Evolutionary conservation across 2,797 vertebrate genomes (phyloP), one percentile per base, ranked within the genome.

Genomic region (Lemur catta): DNA sequence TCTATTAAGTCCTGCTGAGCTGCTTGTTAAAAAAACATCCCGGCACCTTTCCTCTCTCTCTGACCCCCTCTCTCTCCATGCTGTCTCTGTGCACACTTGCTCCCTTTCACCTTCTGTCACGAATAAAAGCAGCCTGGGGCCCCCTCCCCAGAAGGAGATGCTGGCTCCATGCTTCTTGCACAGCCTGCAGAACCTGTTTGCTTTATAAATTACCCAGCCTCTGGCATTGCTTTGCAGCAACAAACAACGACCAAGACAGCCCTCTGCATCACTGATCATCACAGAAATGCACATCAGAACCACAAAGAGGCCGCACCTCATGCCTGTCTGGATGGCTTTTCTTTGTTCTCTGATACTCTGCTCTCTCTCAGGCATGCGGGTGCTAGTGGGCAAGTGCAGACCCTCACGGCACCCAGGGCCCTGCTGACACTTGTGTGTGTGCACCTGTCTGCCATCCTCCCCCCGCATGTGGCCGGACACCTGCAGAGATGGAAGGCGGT

Each of bases 401-500:
- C 35, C 4, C 20, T 38, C 20, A 38, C 5, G 67, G 67, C 20
- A 38, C 10, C 67, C 67, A 38, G 35, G 10, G 2, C 10, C 67
- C 35, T 38, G 67, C 35, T 69, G 67, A 69, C 4, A 24, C n/a
- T 22, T 69, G 52, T 26, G 14, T 20, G 28, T 33, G 28, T 30
- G 43, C 15, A 9, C 11, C 24, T 5, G 8, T 18, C 43, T 4
- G 0, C 0, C 14, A 48, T 17, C 28, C 43, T 75, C 28, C 43
- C 28, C 14, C 0, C 0, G 2, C 8, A 10, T 33, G 28, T 75
- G 72, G 28, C 30, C 43, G 6, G 28, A 2, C 4, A 15, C 15
- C 72, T 38, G 20, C 67, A 24, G 67, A 35, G 11, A 20, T 24
- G 67, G n/a, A 38, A 69, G 35, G n/a, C 18, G 22, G 35, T 38